phyloP scores from a whole-genome alignment of 2,797 vertebrate genomes.

The Tolypeutes matacus region DNA sequence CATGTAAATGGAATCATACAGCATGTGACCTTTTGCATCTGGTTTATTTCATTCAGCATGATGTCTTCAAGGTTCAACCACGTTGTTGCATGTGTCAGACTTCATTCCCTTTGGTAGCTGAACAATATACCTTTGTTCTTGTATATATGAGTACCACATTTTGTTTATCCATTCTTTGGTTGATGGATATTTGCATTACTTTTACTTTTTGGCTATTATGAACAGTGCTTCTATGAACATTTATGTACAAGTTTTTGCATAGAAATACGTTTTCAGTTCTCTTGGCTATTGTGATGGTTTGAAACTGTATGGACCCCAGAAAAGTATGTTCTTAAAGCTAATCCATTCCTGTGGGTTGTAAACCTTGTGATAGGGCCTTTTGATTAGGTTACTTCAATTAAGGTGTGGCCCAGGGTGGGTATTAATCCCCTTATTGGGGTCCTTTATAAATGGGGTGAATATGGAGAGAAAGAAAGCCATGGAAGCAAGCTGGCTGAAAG shows the following conservation, averaged over 20 bases:
- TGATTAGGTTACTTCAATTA: too few species aligned
- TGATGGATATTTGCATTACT: neutral
- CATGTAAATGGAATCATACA: neutral
- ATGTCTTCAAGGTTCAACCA: neutral
- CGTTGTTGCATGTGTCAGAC: neutral
- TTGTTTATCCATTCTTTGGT: accelerated
- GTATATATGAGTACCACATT: accelerated
- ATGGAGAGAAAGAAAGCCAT: too few species aligned
- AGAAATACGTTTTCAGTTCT: neutral
- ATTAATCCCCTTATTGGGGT: too few species aligned
- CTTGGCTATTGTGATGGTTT: too few species aligned
- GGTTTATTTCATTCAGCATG: neutral
- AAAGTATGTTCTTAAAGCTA: too few species aligned
- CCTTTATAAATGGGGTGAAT: too few species aligned
- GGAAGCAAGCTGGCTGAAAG: too few species aligned
- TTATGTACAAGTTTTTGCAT: neutral
- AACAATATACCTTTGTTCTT: neutral
- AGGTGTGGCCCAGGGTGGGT: too few species aligned
- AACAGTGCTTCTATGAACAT: neutral
- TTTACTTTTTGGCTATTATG: neutral
- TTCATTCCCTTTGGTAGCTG: neutral
- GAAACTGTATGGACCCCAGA: too few species aligned
- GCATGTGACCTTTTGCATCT: neutral
- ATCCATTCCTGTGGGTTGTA: too few species aligned
- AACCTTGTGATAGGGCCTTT: too few species aligned